Percentiles rank a stretch among this genome's conserved stretches.
phyloP scores from a whole-genome alignment of 2,797 vertebrate genomes.

The Acropternis orthonyx region DNA sequence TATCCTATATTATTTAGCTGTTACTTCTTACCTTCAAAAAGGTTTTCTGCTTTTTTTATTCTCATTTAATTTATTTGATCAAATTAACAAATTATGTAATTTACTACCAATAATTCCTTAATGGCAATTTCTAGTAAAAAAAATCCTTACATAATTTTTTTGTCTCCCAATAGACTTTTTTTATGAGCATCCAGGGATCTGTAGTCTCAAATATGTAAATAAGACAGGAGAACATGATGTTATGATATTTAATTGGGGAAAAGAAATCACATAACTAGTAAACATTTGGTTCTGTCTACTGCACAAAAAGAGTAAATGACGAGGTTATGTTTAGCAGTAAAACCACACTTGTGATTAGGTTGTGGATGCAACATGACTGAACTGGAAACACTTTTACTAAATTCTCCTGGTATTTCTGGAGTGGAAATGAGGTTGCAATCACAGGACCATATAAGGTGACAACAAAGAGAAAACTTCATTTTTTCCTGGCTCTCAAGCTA shows the following conservation, averaged over 20 bases:
- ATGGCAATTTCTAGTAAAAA: background rate
- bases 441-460: background rate
- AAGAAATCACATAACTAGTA: background rate
- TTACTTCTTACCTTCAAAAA: background rate
- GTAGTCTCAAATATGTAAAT: background rate
- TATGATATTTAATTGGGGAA: background rate
- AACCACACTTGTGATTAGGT: background rate
- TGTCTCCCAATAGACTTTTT: background rate
- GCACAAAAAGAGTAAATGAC: background rate
- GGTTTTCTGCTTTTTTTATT: background rate
- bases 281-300: background rate
- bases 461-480: background rate
- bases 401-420: constrained; percentile 19
- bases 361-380: background rate
- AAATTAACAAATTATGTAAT: background rate
- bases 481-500: background rate
- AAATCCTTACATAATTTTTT: background rate
- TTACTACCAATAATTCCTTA: background rate
- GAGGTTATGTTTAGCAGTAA: background rate
- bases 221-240: background rate
- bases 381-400: constrained; percentile 9
- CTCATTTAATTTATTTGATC: background rate
- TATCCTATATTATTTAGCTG: background rate
- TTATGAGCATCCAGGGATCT: background rate
- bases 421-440: constrained; percentile 17